A percentile compares a stretch with the other conserved stretches of the same genome.
Conservation (phyloP, 2,888 invertebrate species). For the Epirrhoe tristata region DNA sequence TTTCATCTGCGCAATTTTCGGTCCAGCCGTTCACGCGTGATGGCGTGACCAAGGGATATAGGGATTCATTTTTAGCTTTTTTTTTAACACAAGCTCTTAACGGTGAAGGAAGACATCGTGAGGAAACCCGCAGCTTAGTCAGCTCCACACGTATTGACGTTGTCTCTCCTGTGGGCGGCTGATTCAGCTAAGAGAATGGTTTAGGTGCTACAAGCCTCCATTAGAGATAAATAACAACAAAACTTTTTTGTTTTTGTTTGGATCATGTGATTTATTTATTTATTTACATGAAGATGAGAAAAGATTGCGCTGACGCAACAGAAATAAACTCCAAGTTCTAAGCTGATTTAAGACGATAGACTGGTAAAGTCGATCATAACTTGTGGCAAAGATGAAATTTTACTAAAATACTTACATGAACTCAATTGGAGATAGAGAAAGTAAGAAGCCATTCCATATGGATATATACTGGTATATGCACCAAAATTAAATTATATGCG, state of each 20-base stretch:
- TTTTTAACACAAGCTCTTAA: no score
- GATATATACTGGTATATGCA: constrained; percentile 47
- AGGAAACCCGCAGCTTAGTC: no score
- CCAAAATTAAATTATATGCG: constrained; percentile 48
- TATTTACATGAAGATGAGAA: neutral
- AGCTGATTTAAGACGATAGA: neutral
- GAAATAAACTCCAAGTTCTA: neutral
- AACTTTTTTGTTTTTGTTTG: neutral
- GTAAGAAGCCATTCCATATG: constrained; percentile 57
- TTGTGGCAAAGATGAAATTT: neutral
- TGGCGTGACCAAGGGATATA: no score
- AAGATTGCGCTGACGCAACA: neutral
- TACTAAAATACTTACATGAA: constrained; percentile 70
- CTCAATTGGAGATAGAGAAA: constrained; percentile 64
- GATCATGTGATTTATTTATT: neutral
- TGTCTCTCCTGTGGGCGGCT: no score
- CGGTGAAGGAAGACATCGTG: no score
- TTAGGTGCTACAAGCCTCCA: no score
- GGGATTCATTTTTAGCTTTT: no score
- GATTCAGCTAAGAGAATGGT: no score
- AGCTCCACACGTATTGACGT: no score
- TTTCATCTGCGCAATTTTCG: no score
- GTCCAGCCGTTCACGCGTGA: no score
- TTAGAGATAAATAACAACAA: no score
- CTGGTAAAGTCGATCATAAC: neutral